These are phyloP conservation scores for Drosophila siamana DNA, from an alignment of 2,888 invertebrate genomes.

Conservation along the genomic window DNA sequence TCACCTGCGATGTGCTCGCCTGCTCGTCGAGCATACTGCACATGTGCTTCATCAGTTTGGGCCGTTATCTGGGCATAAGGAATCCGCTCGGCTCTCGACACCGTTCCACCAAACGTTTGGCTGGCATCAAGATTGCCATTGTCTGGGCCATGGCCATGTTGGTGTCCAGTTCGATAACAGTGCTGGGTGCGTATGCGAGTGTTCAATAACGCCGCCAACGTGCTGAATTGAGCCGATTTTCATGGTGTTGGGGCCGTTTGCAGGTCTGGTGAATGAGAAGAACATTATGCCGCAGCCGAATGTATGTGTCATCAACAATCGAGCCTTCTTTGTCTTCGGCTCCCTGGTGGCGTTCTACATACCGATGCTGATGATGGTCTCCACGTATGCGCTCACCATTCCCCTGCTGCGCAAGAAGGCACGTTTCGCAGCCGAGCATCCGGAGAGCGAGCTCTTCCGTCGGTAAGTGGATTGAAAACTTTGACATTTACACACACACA, in stretches of 20 bases:
- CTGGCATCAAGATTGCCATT: constrained; percentile 94
- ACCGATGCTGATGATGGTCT: constrained; percentile 97
- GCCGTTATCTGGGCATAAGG: constrained; percentile 94
- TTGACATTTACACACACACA: constrained; percentile 29
- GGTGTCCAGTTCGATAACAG: constrained; percentile 94
- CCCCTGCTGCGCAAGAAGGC: constrained; percentile 93
- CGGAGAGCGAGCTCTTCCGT: constrained; percentile 88
- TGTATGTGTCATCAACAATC: constrained; percentile 93
- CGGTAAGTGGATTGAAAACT: constrained; percentile 76
- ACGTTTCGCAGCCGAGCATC: constrained; percentile 89
- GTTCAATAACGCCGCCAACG: no score
- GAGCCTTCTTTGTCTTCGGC: constrained; percentile 95
- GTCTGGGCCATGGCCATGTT: constrained; percentile 97
- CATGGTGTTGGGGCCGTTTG: neutral
- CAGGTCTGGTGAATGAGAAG: constrained; percentile 90
- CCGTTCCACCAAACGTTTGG: constrained; percentile 92
- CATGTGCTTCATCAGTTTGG: constrained; percentile 95
- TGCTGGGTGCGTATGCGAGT: no score
- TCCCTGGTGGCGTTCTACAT: constrained; percentile 97
- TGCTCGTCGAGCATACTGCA: constrained; percentile 98
- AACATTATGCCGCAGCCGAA: constrained; percentile 93
- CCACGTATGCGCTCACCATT: constrained; percentile 95
- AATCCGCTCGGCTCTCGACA: constrained; percentile 95
- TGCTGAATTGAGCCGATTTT: constrained; percentile 87
- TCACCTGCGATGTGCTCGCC: constrained; percentile 97